phyloP scores from a whole-genome alignment of 2,888 invertebrate species.

The Tetragonisca angustula region DNA sequence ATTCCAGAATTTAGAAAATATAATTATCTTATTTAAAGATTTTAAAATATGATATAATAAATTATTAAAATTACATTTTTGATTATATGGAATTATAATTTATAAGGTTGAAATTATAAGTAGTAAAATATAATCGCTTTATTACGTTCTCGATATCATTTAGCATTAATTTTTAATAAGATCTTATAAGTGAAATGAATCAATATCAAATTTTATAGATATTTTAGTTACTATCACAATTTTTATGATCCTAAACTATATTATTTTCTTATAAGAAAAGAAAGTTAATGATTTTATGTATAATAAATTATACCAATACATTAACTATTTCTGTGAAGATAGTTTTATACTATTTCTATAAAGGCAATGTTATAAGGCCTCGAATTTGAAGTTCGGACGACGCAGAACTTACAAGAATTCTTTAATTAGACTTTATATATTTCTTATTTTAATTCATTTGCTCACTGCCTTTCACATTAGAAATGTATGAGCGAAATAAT shows the following conservation, averaged over 20 bases:
- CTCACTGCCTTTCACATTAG: conserved; percentile 39
- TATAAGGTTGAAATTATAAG: conserved; percentile 23
- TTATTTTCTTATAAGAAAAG: conserved; percentile 26
- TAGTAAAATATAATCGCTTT: conserved; percentile 54
- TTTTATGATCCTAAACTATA: conserved; percentile 47
- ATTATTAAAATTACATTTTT: neutral
- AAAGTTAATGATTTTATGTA: conserved; percentile 10
- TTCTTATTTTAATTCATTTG: neutral
- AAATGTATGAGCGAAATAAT: conserved; percentile 34
- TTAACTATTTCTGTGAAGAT: conserved; percentile 13
- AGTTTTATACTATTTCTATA: conserved; percentile 19
- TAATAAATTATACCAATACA: conserved; percentile 11
- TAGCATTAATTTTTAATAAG: conserved; percentile 61
- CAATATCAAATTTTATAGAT: conserved; percentile 50
- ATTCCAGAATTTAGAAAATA: conserved; percentile 5
- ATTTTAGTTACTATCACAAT: conserved; percentile 56
- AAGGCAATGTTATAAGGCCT: conserved; percentile 40
- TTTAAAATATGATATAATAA: neutral
- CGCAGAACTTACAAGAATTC: neutral
- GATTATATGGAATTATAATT: neutral
- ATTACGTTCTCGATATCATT: conserved; percentile 56
- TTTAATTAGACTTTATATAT: conserved; percentile 11
- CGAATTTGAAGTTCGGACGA: conserved; percentile 13
- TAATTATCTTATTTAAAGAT: conserved; percentile 6
- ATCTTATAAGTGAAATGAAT: conserved; percentile 31